phyloP scores from a whole-genome alignment of 2,888 invertebrate species.

The Seira ritae region DNA sequence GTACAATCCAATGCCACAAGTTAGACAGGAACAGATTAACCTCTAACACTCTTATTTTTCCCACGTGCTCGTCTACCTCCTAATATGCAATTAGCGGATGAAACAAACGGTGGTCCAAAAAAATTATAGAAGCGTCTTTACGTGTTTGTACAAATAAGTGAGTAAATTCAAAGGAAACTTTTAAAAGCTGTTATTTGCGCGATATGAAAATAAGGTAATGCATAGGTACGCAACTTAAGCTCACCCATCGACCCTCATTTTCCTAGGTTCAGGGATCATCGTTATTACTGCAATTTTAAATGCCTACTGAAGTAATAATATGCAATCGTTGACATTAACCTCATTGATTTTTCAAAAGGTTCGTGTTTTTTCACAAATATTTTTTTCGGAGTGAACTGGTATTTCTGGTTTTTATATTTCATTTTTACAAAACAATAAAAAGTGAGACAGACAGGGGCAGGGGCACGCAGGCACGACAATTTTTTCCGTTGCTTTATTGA shows the following conservation, averaged over 20 bases:
- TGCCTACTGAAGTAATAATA: not conserved
- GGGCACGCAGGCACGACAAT: not conserved
- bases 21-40: not conserved
- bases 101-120: not conserved
- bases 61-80: not conserved
- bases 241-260: constrained; percentile 16
- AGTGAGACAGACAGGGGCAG: not conserved
- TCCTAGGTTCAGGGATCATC: not conserved
- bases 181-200: not conserved
- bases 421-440: constrained; percentile 1
- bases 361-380: constrained; percentile 30
- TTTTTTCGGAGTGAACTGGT: constrained; percentile 49
- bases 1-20: not conserved
- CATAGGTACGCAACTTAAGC: not conserved
- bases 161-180: too few relatives aligned
- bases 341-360: constrained; percentile 34
- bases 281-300: not conserved
- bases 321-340: constrained; percentile 40
- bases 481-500: constrained; percentile 8
- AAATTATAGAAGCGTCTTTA: too few relatives aligned
- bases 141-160: too few relatives aligned
- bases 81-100: not conserved
- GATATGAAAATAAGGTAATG: not conserved
- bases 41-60: not conserved
- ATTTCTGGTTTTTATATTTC: constrained; percentile 42